phyloP scores from a whole-genome alignment of 1,140 invertebrate genomes.

The Scaptomyza graminum region DNA sequence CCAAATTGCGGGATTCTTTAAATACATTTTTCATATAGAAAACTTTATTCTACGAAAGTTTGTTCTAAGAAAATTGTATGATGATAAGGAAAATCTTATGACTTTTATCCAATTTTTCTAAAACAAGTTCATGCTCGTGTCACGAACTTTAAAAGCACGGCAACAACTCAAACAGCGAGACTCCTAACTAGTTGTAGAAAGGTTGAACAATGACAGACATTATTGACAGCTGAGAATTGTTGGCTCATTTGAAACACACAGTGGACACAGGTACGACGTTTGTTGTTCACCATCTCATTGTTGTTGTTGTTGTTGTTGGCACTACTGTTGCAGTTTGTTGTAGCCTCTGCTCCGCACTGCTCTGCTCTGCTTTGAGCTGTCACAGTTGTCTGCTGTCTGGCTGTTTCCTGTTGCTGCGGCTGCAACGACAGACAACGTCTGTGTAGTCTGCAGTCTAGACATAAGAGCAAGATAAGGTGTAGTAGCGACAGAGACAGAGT shows the following conservation, averaged over 20 bases:
- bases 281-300: constrained; percentile 24
- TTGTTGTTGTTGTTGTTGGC: constrained; percentile 22
- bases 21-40: too few relatives aligned
- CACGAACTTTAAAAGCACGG: not conserved
- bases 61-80: too few relatives aligned
- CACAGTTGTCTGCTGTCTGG: constrained; percentile 72
- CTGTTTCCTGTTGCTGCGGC: constrained; percentile 70
- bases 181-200: constrained; percentile 7
- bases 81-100: too few relatives aligned
- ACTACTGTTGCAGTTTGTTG: constrained; percentile 56
- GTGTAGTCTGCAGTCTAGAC: constrained; percentile 77
- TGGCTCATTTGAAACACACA: constrained; percentile 69
- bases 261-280: constrained; percentile 66
- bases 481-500: not conserved
- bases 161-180: not conserved
- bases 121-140: not conserved
- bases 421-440: constrained; percentile 62
- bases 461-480: constrained; percentile 63
- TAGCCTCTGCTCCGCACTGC: constrained; percentile 45
- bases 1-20: too few relatives aligned
- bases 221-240: constrained; percentile 81
- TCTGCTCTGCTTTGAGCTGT: constrained; percentile 70
- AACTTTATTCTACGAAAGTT: too few relatives aligned
- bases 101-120: too few relatives aligned
- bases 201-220: constrained; percentile 57